phyloP scores from a whole-genome alignment of 2,797 vertebrate genomes.

The Peromyscus nudipes region DNA sequence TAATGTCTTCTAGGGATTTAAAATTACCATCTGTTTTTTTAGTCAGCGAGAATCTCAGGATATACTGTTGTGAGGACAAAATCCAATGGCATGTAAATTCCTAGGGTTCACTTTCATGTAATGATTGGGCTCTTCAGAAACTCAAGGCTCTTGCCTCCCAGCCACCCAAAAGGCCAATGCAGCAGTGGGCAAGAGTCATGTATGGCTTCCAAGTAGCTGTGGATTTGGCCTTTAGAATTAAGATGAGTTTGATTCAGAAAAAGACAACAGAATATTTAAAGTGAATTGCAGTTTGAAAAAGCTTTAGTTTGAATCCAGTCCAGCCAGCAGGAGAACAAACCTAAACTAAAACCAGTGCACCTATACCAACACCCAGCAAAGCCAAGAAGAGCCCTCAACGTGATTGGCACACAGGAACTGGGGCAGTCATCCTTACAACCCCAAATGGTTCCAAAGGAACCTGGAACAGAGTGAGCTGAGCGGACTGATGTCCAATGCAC shows the following conservation, averaged over 20 bases:
- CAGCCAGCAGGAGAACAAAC: not conserved
- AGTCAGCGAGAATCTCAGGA: not conserved
- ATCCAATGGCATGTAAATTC: not conserved
- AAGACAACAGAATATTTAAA: not conserved
- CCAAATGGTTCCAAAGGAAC: not conserved
- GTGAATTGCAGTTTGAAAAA: not conserved
- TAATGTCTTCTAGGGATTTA: not conserved
- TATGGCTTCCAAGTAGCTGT: not conserved
- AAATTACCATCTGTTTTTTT: not conserved
- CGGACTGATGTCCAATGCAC: not conserved
- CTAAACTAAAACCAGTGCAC: not conserved
- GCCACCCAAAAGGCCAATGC: not conserved
- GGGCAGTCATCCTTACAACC: not conserved
- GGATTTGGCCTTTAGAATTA: not conserved
- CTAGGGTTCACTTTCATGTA: not conserved
- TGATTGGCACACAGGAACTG: not conserved
- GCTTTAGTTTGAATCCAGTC: not conserved
- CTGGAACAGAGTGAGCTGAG: not conserved
- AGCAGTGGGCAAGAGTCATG: not conserved
- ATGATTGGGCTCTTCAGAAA: not conserved
- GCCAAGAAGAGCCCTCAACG: not conserved
- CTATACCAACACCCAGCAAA: not conserved
- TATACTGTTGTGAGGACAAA: not conserved
- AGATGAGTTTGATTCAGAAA: slow-evolving; percentile 9
- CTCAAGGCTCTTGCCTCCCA: not conserved